Percentiles rank a stretch among this genome's conserved stretches.
These are phyloP conservation scores for Neoaliturus tenellus DNA, from an alignment of 2,888 invertebrate species.

Conservation along the genomic window DNA sequence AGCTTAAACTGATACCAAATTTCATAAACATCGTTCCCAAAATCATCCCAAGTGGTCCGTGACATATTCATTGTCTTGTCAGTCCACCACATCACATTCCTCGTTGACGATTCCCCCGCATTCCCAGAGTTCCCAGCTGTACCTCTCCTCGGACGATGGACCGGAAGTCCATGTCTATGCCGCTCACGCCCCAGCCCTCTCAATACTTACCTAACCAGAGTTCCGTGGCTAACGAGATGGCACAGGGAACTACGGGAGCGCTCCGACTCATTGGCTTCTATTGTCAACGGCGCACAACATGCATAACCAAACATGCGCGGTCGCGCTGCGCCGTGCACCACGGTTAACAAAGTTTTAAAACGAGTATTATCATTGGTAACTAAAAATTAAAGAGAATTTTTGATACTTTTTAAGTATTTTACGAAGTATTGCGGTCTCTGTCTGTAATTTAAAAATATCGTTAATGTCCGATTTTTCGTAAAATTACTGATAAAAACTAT, in stretches of 20 bases:
- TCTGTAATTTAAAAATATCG: too few species aligned
- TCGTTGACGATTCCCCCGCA: background rate
- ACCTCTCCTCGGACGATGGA: background rate
- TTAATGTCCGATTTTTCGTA: too few species aligned
- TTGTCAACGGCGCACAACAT: background rate
- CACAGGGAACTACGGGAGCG: background rate
- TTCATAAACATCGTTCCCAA: too few species aligned
- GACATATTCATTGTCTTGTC: background rate
- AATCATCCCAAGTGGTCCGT: background rate
- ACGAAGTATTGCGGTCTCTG: too few species aligned
- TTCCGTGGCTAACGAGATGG: background rate
- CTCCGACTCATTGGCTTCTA: slow-evolving; percentile 22
- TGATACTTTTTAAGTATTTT: too few species aligned
- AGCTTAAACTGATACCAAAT: too few species aligned
- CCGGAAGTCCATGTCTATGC: slow-evolving; percentile 20
- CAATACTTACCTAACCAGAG: slow-evolving; percentile 1
- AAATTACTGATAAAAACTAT: too few species aligned
- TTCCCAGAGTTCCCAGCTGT: background rate
- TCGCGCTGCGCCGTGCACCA: too few species aligned
- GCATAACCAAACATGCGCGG: background rate
- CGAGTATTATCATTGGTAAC: too few species aligned
- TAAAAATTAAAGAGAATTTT: too few species aligned
- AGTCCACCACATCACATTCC: background rate
- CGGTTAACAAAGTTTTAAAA: too few species aligned
- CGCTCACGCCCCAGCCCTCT: background rate